Percentiles rank a stretch among this genome's conserved stretches.
phyloP scores from a whole-genome alignment of 2,113 vertebrate species.

The Eupsittula cactorum region DNA sequence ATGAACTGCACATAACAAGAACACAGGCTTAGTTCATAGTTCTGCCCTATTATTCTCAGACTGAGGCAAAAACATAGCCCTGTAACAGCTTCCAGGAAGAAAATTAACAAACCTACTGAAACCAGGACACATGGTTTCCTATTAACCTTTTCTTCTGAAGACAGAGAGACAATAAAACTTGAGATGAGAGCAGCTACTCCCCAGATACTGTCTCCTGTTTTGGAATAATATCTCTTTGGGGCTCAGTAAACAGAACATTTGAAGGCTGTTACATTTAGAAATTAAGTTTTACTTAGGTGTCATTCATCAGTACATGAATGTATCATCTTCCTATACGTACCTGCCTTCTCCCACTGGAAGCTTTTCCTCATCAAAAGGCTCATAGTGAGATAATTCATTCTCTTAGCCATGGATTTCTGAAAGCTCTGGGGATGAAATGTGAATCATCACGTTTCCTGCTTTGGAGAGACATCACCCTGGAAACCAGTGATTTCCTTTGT shows the following conservation, averaged over 20 bases:
- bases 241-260: not conserved
- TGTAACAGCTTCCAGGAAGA: not conserved
- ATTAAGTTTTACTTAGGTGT: not conserved
- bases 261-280: not conserved
- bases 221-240: not conserved
- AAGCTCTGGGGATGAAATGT: not conserved
- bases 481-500: not conserved
- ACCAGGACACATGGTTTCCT: not conserved
- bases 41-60: not conserved
- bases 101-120: not conserved
- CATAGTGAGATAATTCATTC: not conserved
- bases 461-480: not conserved
- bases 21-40: not conserved
- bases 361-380: not conserved
- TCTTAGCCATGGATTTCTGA: not conserved
- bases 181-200: not conserved
- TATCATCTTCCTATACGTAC: not conserved
- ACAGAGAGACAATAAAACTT: not conserved
- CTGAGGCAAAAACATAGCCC: not conserved
- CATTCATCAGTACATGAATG: not conserved
- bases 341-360: not conserved
- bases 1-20: not conserved
- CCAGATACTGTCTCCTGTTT: not conserved
- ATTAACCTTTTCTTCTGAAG: not conserved
- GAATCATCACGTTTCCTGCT: not conserved